Evolutionary conservation across 2,888 invertebrate genomes (phyloP), one percentile per base, ranked within the genome.

Genomic region (Polymixis lichenea): DNA sequence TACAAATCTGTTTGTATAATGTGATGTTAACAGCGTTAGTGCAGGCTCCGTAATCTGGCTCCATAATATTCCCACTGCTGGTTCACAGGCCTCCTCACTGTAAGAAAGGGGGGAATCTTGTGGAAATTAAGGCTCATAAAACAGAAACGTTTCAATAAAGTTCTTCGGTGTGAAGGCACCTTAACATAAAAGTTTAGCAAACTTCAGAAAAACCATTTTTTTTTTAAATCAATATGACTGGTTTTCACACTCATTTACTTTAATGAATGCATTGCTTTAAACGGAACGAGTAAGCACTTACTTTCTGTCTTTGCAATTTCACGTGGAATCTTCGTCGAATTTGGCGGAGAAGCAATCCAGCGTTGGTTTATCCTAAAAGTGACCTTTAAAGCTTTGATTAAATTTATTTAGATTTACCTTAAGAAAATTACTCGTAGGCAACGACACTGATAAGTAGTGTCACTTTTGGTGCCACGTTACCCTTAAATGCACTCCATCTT

Each of bases 211-310:
- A 4, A 43, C 53, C 9, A 28, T 51, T 72, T 56, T 19, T 66
- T 53, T 49, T 62, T 62, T 49, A 38, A 53, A 38, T 5, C 15
- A 49, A 64, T 15, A 28, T 53, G 64, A 56, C 81, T 61, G 69
- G 51, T 49, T 67, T 66, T 70, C 49, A 67, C 43, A n/a, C 25
- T 28, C 25, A 61, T 66, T 65, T 66, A 67, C n/a, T 28, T 61
- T 22, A 43, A 46, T 56, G 15, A 70, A 79, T 55, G 9, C 7
- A 17, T 60, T 25, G 19, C n/a, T 6, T 62, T 43, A 2, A 64
- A 64, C 56, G 19, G 1, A 55, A 32, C 2, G 17, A 22, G 17
- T 51, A 9, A 25, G 8, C 6, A 38, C 38, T 38, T 55, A 60
- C 15, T 78, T 32, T 51, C 15, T n/a, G 69, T 43, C 49, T 64